Evolutionary conservation across 2,797 vertebrate species (phyloP).

Genomic region (Leptodactylus fallax): DNA sequence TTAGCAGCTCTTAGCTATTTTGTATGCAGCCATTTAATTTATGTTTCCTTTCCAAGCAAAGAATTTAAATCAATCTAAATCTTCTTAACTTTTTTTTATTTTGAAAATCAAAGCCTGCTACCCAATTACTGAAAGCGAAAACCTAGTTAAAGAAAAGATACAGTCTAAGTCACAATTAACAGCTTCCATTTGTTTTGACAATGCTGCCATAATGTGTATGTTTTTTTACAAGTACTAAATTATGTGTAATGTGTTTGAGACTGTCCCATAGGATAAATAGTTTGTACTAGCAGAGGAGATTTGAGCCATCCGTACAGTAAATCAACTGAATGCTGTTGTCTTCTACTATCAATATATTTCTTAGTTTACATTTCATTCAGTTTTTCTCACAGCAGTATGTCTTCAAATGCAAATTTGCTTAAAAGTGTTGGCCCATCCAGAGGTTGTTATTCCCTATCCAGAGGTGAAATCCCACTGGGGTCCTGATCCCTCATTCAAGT

Average conservation of each 20-base stretch:
- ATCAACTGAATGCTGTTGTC: background rate
- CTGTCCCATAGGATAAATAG: constrained; percentile 13
- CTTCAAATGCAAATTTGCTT: background rate
- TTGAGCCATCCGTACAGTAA: background rate
- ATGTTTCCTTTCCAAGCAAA: constrained; percentile 36
- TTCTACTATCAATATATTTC: background rate
- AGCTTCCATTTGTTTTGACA: constrained; percentile 36
- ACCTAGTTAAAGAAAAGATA: constrained; percentile 18
- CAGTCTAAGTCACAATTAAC: constrained; percentile 26
- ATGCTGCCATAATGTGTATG: constrained; percentile 2
- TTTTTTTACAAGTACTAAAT: constrained; percentile 29
- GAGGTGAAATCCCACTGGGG: too few species aligned
- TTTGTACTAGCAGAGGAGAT: background rate
- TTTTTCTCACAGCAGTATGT: background rate
- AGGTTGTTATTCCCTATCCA: too few species aligned
- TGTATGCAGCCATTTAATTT: constrained; percentile 44
- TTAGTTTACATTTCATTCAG: background rate
- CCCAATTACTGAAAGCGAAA: constrained; percentile 26
- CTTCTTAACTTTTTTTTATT: constrained; percentile 45
- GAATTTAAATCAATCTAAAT: constrained; percentile 51
- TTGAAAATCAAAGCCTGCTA: constrained; percentile 28
- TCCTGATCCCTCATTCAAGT: too few species aligned
- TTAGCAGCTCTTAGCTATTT: constrained; percentile 48
- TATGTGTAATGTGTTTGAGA: background rate
- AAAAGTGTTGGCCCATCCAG: background rate